Evolutionary conservation across 1,140 invertebrate species (phyloP), one percentile per base, ranked within the genome.

Genomic region (Asbolus verrucosus): DNA sequence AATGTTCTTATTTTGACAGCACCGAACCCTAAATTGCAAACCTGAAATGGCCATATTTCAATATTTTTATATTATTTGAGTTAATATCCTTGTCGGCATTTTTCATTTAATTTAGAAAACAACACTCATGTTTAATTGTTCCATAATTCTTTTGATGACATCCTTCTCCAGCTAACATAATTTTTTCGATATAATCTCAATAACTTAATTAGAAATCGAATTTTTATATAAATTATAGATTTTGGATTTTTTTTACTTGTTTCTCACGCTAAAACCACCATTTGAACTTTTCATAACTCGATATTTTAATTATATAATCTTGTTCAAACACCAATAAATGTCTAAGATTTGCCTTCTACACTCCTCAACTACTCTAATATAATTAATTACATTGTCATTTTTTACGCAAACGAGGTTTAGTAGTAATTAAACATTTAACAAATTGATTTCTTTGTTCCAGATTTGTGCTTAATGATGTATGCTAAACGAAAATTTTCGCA

Each of bases 51-150:
- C 43, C 0, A 50, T 50, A 50, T 50, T 50, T 50, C 21, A 54
- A 54, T 46, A 54, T 54, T 54, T 54, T 54, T 54, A 54, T 54
- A 54, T 27, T 11, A 54, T 54, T 50, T 50, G 5, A 18, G 43
- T 5, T 54, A 54, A 54, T 54, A 54, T 54, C 46, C 21, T 54
- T 54, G 46, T 54, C 46, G 46, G 46, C 19, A 27, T 54, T 27
- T 54, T 54, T 50, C 21, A 50, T 21, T 21, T n/a, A n/a, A n/a
- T n/a, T n/a, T n/a, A n/a, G n/a, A n/a, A n/a, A n/a, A n/a, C n/a
- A n/a, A n/a, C n/a, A n/a, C n/a, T n/a, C n/a, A n/a, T n/a, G n/a
- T n/a, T n/a, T n/a, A n/a, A n/a, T n/a, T n/a, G n/a, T n/a, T n/a
- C n/a, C n/a, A n/a, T n/a, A n/a, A n/a, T n/a, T n/a, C n/a, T n/a